These are phyloP conservation scores for Corythornis leucogaster DNA, from an alignment of 2,797 vertebrate species.

Conservation along the genomic window DNA sequence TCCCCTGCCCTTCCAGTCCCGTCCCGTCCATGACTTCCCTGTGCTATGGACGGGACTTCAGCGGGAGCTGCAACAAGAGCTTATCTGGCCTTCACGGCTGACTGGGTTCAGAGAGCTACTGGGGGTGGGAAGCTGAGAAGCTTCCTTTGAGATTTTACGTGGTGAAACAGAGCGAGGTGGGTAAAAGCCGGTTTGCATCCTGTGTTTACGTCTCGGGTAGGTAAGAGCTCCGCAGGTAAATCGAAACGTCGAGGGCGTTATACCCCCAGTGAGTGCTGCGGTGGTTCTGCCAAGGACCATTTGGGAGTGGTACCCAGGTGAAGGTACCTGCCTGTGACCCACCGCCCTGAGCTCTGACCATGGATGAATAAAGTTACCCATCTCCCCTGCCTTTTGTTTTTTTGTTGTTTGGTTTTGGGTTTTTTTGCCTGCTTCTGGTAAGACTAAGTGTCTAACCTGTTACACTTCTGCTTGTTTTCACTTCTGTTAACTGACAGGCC, in stretches of 20 bases:
- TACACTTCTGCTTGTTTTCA: not conserved
- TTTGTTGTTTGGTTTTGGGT: too few species aligned
- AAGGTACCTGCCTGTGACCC: fast-evolving
- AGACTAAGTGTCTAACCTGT: not conserved
- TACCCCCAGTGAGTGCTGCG: fast-evolving
- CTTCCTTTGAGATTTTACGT: fast-evolving
- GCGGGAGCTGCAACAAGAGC: fast-evolving
- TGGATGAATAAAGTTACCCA: not conserved
- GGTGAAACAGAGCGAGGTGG: too few species aligned
- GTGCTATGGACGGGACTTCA: fast-evolving
- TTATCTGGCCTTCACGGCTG: fast-evolving
- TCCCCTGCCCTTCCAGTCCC: too few species aligned
- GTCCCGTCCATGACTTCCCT: too few species aligned
- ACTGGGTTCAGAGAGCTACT: fast-evolving
- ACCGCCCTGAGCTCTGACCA: fast-evolving
- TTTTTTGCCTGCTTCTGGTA: not conserved
- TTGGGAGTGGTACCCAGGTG: fast-evolving
- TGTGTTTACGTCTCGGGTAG: fast-evolving
- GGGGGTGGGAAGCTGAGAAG: fast-evolving
- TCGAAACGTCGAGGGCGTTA: fast-evolving
- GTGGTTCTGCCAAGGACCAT: fast-evolving
- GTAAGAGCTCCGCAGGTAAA: fast-evolving
- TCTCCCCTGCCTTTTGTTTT: too few species aligned
- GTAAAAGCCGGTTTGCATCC: fast-evolving
- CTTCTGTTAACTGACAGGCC: not conserved